Percentiles rank a stretch among this genome's conserved stretches.
Conservation (phyloP, 1,140 invertebrate species). For the Yoshiicerus persimilis region DNA sequence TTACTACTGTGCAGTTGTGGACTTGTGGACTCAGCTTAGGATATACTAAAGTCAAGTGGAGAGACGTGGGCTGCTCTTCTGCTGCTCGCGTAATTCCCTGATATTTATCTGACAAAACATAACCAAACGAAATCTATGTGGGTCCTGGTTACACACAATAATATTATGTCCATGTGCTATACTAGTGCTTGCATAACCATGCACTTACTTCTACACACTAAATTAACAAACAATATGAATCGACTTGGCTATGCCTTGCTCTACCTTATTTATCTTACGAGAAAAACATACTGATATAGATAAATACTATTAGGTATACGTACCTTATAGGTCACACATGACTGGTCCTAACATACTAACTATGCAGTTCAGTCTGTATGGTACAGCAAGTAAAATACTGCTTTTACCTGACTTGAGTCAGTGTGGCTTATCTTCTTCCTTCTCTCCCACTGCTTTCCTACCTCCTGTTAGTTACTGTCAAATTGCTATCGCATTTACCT, state of each 20-base stretch:
- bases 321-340: background rate
- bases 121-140: constrained; percentile 12
- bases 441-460: background rate
- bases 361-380: too few species aligned
- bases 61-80: background rate
- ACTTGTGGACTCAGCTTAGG: too few species aligned
- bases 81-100: background rate
- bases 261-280: background rate
- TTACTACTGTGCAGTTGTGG: constrained; percentile 6
- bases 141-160: background rate
- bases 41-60: background rate
- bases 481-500: background rate
- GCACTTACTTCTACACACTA: background rate
- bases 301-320: background rate
- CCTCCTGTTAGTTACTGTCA: background rate
- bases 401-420: background rate
- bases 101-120: constrained; percentile 1
- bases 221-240: background rate
- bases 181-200: background rate
- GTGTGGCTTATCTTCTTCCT: background rate
- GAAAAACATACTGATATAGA: background rate
- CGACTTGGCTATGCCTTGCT: background rate
- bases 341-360: background rate
- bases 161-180: background rate
- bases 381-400: background rate